Conservation (phyloP, 2,113 vertebrate genomes). For the Anseranas semipalmata region DNA sequence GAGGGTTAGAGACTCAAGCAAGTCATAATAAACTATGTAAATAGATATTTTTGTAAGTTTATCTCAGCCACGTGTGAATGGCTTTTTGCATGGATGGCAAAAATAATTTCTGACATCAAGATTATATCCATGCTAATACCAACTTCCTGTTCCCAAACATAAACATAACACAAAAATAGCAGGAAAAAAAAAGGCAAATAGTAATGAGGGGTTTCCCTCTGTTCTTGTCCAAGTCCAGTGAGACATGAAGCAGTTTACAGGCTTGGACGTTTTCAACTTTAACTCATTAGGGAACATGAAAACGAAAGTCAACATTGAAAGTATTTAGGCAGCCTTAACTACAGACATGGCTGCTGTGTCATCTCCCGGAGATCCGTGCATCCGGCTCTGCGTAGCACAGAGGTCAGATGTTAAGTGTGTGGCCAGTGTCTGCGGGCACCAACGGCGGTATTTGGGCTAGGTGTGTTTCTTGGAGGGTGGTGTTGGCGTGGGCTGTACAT, state of each 20-base stretch:
- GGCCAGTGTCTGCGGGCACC: neutral
- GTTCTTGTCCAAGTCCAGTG: neutral
- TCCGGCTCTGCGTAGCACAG: neutral
- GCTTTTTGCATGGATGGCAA: neutral
- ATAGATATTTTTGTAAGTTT: neutral
- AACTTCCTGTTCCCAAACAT: neutral
- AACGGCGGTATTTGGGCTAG: neutral
- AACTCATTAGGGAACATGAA: neutral
- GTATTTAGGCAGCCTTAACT: neutral
- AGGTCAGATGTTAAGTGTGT: neutral
- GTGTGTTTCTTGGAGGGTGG: neutral
- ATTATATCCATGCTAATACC: neutral
- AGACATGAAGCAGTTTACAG: neutral
- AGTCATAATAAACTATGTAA: neutral
- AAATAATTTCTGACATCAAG: neutral
- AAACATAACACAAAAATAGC: neutral
- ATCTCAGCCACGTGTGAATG: neutral
- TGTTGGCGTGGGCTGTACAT: neutral
- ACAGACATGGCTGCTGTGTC: neutral
- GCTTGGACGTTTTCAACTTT: neutral
- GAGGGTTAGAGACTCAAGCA: neutral
- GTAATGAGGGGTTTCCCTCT: neutral
- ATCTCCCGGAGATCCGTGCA: neutral
- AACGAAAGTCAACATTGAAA: neutral
- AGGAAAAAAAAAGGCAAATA: neutral